Percentiles rank a stretch among this genome's conserved stretches.
Conservation (phyloP, 2,888 invertebrate species). For the Baronia brevicornis region DNA sequence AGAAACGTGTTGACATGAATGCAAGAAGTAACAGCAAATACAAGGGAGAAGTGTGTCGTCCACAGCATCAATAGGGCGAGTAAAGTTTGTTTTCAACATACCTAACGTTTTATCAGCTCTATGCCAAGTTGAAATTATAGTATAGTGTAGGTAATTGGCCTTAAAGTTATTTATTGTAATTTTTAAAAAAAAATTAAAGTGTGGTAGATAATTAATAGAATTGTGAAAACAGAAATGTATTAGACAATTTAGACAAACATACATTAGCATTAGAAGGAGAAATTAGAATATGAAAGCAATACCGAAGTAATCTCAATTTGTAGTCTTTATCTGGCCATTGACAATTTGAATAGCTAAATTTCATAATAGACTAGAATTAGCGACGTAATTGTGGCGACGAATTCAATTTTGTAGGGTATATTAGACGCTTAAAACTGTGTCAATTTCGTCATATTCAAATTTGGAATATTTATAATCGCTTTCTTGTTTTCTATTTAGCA, state of each 20-base stretch:
- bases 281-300: constrained; percentile 41
- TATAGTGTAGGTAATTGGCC: constrained; percentile 54
- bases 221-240: constrained; percentile 38
- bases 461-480: constrained; percentile 19
- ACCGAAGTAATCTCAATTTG: constrained; percentile 42
- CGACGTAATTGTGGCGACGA: constrained; percentile 47
- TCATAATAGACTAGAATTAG: constrained; percentile 51
- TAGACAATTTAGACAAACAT: constrained; percentile 48
- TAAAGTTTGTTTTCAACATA: constrained; percentile 64
- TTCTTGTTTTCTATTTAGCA: constrained; percentile 22
- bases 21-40: constrained; percentile 51
- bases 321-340: constrained; percentile 54
- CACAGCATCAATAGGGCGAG: constrained; percentile 66
- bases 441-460: constrained; percentile 20
- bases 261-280: constrained; percentile 58
- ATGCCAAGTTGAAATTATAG: constrained; percentile 51
- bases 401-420: constrained; percentile 30
- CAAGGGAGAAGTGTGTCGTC: constrained; percentile 54
- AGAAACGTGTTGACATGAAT: constrained; percentile 41
- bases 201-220: constrained; percentile 56
- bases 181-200: constrained; percentile 39
- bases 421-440: constrained; percentile 26
- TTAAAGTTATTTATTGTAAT: constrained; percentile 39
- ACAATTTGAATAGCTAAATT: constrained; percentile 48
- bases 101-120: constrained; percentile 48